Evolutionary conservation across 2,888 invertebrate species (phyloP).

Genomic region (Drosophila incognita): DNA sequence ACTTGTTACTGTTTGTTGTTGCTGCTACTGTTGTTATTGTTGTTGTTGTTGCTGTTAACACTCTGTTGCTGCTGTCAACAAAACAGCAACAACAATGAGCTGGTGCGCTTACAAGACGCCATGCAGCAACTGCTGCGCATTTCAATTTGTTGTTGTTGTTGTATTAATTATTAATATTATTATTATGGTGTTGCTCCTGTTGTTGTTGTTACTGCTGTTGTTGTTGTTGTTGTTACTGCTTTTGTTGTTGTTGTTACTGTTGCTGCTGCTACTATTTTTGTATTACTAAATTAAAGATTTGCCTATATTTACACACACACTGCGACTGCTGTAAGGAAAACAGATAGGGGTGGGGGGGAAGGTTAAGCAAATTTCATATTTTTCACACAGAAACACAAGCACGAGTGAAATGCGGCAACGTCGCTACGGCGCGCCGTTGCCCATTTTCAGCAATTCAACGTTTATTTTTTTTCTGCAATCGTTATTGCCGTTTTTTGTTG

Average conservation of each 20-base stretch:
- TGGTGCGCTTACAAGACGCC: conserved; percentile 36
- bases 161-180: conserved; percentile 10
- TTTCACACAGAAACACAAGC: conserved; percentile 3
- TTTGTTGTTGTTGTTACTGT: conserved; percentile 20
- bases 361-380: not conserved
- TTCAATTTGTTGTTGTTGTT: conserved; percentile 22
- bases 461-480: not conserved
- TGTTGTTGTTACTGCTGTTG: not conserved
- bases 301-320: conserved; percentile 56
- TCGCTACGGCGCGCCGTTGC: conserved; percentile 36
- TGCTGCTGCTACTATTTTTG: conserved; percentile 5
- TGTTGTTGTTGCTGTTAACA: conserved; percentile 10
- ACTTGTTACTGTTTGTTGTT: conserved; percentile 34
- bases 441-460: conserved; percentile 23
- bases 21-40: conserved; percentile 1
- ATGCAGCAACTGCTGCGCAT: conserved; percentile 45
- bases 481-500: not conserved
- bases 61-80: conserved; percentile 28
- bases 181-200: not conserved
- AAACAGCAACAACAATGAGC: conserved; percentile 47
- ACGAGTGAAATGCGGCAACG: conserved; percentile 42
- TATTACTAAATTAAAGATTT: conserved; percentile 45
- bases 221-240: conserved; percentile 5
- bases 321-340: conserved; percentile 38
- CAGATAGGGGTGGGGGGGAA: conserved; percentile 1